Conservation (phyloP, 2,888 invertebrate genomes). For the Phalangium opilio region DNA sequence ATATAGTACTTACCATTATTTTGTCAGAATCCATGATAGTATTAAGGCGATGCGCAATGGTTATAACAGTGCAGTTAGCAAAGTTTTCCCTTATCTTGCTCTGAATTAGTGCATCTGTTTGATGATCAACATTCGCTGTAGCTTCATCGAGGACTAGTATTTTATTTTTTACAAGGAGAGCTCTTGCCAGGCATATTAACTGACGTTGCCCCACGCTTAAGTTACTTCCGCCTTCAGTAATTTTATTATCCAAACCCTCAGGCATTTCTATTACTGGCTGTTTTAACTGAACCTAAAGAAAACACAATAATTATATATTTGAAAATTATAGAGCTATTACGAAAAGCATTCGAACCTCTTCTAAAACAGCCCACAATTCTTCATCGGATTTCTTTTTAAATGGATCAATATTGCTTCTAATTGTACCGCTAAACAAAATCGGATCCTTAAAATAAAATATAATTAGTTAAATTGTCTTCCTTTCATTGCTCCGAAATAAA, state of each 20-base stretch:
- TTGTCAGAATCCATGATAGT: conserved; percentile 85
- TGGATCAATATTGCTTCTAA: conserved; percentile 77
- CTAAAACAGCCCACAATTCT: conserved; percentile 67
- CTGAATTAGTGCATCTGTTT: conserved; percentile 47
- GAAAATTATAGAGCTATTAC: background rate
- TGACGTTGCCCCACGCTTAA: conserved; percentile 83
- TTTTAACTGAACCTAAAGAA: conserved; percentile 13
- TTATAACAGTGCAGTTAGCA: conserved; percentile 41
- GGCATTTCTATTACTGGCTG: conserved; percentile 36
- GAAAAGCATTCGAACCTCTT: conserved; percentile 50
- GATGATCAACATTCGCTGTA: conserved; percentile 76
- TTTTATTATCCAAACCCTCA: conserved; percentile 50
- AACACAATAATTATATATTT: background rate
- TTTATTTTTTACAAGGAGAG: conserved; percentile 64
- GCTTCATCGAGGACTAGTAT: conserved; percentile 81
- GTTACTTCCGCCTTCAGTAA: conserved; percentile 56
- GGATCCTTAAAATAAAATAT: conserved; percentile 41
- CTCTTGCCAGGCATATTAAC: conserved; percentile 72
- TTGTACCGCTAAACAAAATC: conserved; percentile 66
- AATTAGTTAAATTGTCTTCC: too few relatives aligned
- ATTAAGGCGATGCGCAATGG: conserved; percentile 43
- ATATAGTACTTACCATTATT: conserved; percentile 34
- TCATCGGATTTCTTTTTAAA: conserved; percentile 62
- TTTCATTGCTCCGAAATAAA: too few relatives aligned
- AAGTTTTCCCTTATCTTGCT: conserved; percentile 63